Conservation (phyloP, 92 coral and sea anemone genomes). For the Palythoa grandis region DNA sequence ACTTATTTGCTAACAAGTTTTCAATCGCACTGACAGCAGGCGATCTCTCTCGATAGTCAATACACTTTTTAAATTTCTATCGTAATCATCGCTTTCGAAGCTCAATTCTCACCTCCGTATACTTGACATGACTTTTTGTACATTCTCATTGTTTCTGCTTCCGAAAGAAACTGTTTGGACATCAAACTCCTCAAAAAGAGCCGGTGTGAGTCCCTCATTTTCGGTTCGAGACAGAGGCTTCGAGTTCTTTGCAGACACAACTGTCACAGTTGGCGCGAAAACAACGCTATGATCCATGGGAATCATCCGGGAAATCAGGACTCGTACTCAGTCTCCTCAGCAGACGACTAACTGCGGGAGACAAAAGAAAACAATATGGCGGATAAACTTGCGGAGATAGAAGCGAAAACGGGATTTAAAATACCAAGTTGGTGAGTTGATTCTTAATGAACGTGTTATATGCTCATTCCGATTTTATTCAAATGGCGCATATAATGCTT, state of each 20-base stretch:
- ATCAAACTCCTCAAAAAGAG: conserved; percentile 82
- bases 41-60: too few species aligned
- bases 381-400: conserved; percentile 70
- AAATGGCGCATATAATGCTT: conserved; percentile 23
- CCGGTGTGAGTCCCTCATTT: conserved; percentile 69
- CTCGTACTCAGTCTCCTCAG: conserved; percentile 19
- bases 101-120: conserved; percentile 66
- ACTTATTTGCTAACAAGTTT: too few species aligned
- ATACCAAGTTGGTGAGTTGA: conserved; percentile 84
- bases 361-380: conserved; percentile 77
- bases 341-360: neutral
- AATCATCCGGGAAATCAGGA: conserved; percentile 22
- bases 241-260: neutral
- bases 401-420: conserved; percentile 67
- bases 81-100: neutral
- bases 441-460: neutral
- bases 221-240: neutral
- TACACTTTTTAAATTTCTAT: too few species aligned
- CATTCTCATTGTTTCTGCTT: conserved; percentile 61
- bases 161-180: conserved; percentile 87
- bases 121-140: conserved; percentile 68
- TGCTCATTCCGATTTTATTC: conserved; percentile 6
- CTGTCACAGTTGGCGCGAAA: conserved; percentile 65
- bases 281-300: conserved; percentile 43
- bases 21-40: too few species aligned